Conservation (phyloP, 2,888 invertebrate genomes). For the Sesia bembeciformis region DNA sequence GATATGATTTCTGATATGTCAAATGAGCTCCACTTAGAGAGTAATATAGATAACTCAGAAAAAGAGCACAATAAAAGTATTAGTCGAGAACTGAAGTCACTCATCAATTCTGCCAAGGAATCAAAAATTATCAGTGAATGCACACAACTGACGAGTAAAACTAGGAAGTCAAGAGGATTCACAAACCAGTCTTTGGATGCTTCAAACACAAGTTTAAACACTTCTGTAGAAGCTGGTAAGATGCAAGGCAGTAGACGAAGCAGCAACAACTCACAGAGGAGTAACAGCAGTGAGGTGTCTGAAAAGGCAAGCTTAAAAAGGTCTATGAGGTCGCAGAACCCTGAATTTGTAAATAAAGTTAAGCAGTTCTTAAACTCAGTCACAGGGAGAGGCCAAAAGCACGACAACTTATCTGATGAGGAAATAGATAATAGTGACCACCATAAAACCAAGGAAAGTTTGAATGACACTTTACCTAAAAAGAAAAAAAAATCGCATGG, state of each 20-base stretch:
- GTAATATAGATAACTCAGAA: conserved; percentile 35
- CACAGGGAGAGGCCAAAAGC: conserved; percentile 43
- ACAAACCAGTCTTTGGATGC: conserved; percentile 45
- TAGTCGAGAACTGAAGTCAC: conserved; percentile 75
- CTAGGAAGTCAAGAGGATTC: conserved; percentile 48
- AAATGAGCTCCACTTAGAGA: conserved; percentile 41
- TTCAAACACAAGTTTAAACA: conserved; percentile 54
- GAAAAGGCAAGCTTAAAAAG: conserved; percentile 45
- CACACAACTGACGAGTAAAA: conserved; percentile 67
- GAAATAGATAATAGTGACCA: conserved; percentile 15
- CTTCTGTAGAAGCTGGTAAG: conserved; percentile 44
- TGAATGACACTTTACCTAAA: conserved; percentile 18
- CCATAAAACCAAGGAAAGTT: not conserved
- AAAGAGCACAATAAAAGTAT: conserved; percentile 57
- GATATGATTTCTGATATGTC: conserved; percentile 10
- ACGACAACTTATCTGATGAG: conserved; percentile 33
- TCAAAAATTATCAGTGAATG: conserved; percentile 78
- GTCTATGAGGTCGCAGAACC: conserved; percentile 77
- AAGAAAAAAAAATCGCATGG: conserved; percentile 20
- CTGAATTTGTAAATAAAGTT: conserved; percentile 77
- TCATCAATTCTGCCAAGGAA: conserved; percentile 79
- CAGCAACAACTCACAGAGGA: conserved; percentile 48
- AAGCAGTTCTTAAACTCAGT: conserved; percentile 75
- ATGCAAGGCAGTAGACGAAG: conserved; percentile 35
- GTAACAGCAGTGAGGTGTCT: conserved; percentile 51